phyloP scores from a whole-genome alignment of 2,797 vertebrate species.

The Rhinichthys osculus region DNA sequence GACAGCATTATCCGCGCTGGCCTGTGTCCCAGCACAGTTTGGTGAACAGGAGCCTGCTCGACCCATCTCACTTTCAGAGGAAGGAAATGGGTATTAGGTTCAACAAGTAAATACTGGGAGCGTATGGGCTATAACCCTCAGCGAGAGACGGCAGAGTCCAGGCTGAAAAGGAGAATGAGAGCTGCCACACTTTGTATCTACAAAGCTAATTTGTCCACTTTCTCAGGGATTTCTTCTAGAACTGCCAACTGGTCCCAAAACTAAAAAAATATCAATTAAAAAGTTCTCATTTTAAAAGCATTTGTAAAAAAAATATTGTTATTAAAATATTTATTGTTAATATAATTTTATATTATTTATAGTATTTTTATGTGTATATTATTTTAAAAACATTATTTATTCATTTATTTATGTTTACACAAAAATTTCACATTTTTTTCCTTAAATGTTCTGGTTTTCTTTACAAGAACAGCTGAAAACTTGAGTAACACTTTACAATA shows the following conservation, averaged over 20 bases:
- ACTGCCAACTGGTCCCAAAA: neutral
- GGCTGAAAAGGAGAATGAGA: neutral
- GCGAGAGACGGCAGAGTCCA: slow-evolving; percentile 1
- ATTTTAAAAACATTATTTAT: too few relatives aligned
- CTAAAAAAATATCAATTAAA: neutral
- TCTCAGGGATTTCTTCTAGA: neutral
- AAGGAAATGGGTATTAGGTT: slow-evolving; percentile 64
- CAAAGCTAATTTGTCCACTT: neutral
- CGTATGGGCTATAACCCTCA: slow-evolving; percentile 66
- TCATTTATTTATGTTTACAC: too few relatives aligned
- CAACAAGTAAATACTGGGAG: slow-evolving; percentile 66
- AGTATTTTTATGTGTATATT: too few relatives aligned
- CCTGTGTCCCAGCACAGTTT: slow-evolving; percentile 39
- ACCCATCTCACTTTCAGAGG: slow-evolving; percentile 59
- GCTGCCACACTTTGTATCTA: neutral
- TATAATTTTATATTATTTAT: too few relatives aligned
- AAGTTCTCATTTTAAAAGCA: neutral
- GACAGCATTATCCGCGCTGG: slow-evolving; percentile 24
- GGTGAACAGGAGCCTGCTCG: slow-evolving; percentile 28
- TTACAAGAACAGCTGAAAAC: too few relatives aligned
- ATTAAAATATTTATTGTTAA: too few relatives aligned
- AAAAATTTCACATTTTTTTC: too few relatives aligned
- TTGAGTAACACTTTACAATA: too few relatives aligned
- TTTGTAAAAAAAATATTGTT: too few relatives aligned
- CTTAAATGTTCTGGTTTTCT: too few relatives aligned